These are phyloP conservation scores for Coboldia fuscipes DNA, from an alignment of 1,140 invertebrate species.

Conservation along the genomic window DNA sequence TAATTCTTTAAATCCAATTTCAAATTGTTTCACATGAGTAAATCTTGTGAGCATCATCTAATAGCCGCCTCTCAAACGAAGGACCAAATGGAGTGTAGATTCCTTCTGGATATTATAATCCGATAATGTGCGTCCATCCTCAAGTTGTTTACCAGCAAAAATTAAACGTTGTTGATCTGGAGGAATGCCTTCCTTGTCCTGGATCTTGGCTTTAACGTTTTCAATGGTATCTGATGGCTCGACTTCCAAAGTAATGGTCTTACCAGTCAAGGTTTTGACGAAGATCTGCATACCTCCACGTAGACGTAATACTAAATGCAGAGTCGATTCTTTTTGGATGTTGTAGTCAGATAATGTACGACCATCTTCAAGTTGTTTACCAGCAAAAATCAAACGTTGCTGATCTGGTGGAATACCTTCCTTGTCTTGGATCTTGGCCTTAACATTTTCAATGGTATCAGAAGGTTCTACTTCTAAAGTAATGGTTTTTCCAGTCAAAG, in stretches of 20 bases:
- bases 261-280: conserved; percentile 44
- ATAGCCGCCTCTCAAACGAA: conserved; percentile 88
- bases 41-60: no score
- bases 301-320: conserved; percentile 82
- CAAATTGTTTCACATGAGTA: no score
- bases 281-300: conserved; percentile 58
- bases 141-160: conserved; percentile 44
- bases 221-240: conserved; percentile 46
- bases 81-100: conserved; percentile 77
- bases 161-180: conserved; percentile 36
- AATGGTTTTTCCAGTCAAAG: conserved; percentile 85
- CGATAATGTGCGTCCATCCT: conserved; percentile 44
- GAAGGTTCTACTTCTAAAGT: conserved; percentile 81
- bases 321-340: conserved; percentile 81
- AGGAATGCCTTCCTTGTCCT: conserved; percentile 37
- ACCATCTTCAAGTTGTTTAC: conserved; percentile 88
- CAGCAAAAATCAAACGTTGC: conserved; percentile 75
- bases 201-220: conserved; percentile 48
- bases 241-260: conserved; percentile 43
- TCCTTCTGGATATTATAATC: conserved; percentile 93
- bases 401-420: conserved; percentile 81
- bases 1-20: no score
- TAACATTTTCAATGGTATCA: conserved; percentile 88
- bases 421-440: conserved; percentile 81
- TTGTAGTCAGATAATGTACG: conserved; percentile 81